phyloP scores from a whole-genome alignment of 2,888 invertebrate genomes.

The Linnaemya vulpina region DNA sequence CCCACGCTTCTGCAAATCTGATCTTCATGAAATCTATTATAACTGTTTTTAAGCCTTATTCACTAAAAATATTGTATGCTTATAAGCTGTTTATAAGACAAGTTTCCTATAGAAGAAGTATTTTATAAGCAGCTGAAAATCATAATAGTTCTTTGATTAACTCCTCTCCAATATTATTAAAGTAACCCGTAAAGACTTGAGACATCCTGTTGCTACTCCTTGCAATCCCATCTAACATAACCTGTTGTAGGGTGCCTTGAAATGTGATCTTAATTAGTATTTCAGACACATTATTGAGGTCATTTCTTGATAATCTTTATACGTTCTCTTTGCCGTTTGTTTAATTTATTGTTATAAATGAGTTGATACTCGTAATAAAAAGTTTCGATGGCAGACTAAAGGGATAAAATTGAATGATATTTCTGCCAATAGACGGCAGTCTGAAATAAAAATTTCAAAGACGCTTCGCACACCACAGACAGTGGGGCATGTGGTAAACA shows the following conservation, averaged over 20 bases:
- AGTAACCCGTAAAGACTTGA: too few relatives aligned
- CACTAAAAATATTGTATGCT: too few relatives aligned
- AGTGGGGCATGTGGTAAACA: not conserved
- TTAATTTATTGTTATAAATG: conserved; percentile 12
- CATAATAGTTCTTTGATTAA: too few relatives aligned
- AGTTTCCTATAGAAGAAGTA: too few relatives aligned
- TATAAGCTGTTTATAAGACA: too few relatives aligned
- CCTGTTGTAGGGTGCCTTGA: not conserved
- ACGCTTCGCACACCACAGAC: not conserved
- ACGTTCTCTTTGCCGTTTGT: not conserved
- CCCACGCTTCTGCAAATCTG: too few relatives aligned
- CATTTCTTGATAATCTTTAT: conserved; percentile 32
- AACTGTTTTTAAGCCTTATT: too few relatives aligned
- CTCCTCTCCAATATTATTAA: too few relatives aligned
- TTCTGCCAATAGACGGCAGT: not conserved
- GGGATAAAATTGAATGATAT: not conserved
- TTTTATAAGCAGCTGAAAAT: too few relatives aligned
- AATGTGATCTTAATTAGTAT: conserved; percentile 62
- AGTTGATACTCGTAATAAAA: not conserved
- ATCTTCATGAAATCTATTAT: too few relatives aligned
- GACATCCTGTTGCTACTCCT: too few relatives aligned
- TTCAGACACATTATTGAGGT: conserved; percentile 56
- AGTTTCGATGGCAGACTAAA: not conserved
- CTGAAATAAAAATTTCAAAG: not conserved
- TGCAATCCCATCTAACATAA: too few relatives aligned